Percentiles rank a stretch among this genome's conserved stretches.
These are phyloP conservation scores for Coremacera marginata DNA, from an alignment of 2,888 invertebrate species.

Conservation along the genomic window DNA sequence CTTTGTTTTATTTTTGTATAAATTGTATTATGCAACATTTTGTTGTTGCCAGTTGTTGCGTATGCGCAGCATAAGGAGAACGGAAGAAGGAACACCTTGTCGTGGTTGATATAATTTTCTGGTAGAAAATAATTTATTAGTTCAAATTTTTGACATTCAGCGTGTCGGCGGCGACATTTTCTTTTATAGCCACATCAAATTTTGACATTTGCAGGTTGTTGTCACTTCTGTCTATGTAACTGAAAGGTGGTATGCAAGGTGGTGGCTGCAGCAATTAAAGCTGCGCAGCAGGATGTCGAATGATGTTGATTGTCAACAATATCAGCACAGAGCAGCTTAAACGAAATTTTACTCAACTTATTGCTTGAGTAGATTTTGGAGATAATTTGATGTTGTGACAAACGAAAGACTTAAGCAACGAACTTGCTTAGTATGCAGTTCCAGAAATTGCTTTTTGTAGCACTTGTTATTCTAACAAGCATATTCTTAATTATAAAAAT, in stretches of 20 bases:
- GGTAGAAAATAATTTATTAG: conserved; percentile 9
- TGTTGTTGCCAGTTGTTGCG: not conserved
- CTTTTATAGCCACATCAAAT: conserved; percentile 26
- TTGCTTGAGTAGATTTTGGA: too few relatives aligned
- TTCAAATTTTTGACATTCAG: not conserved
- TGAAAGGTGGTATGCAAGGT: not conserved
- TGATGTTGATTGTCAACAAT: not conserved
- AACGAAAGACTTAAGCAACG: conserved; percentile 1
- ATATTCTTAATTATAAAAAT: too few relatives aligned
- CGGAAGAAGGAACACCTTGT: not conserved
- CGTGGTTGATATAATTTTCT: conserved; percentile 18
- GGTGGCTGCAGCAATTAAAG: not conserved
- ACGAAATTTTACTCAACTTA: not conserved
- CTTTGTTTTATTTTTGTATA: too few relatives aligned
- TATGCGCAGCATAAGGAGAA: not conserved
- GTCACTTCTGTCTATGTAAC: not conserved
- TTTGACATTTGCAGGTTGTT: conserved; percentile 55
- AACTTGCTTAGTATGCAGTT: too few relatives aligned
- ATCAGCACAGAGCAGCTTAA: not conserved
- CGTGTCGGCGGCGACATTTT: too few relatives aligned
- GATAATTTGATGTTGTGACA: too few relatives aligned
- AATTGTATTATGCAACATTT: not conserved
- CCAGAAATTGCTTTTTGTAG: too few relatives aligned
- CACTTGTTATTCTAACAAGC: too few relatives aligned
- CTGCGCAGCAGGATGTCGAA: not conserved